phyloP scores from a whole-genome alignment of 2,113 vertebrate genomes.

The Casuarius casuarius region DNA sequence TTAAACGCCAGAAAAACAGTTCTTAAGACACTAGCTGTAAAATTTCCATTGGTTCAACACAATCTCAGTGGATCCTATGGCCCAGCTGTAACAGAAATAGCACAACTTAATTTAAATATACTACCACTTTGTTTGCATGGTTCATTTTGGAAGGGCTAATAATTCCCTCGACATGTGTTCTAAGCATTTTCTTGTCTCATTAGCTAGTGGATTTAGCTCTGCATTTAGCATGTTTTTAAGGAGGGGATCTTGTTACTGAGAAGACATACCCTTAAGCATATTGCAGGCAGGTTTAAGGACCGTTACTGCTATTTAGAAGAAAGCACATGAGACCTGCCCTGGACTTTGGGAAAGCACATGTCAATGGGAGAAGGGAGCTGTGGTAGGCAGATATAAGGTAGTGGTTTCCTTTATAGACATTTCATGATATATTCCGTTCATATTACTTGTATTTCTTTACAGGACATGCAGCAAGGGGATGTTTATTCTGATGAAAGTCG shows the following conservation, averaged over 20 bases:
- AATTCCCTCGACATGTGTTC: not conserved
- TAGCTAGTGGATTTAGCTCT: not conserved
- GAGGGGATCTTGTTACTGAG: not conserved
- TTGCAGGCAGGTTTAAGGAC: not conserved
- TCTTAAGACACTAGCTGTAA: not conserved
- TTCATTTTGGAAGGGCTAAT: not conserved
- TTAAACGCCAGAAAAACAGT: not conserved
- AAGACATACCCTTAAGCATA: not conserved
- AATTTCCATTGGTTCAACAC: not conserved
- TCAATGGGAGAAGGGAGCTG: not conserved
- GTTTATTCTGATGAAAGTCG: slow-evolving; percentile 62
- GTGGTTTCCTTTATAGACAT: slow-evolving; percentile 11
- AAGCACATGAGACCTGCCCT: not conserved
- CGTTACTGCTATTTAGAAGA: not conserved
- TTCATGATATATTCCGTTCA: not conserved
- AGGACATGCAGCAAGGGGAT: slow-evolving; percentile 9
- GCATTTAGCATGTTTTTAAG: not conserved
- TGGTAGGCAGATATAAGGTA: not conserved
- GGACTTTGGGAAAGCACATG: not conserved
- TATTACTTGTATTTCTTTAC: slow-evolving; percentile 34
- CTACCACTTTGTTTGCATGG: not conserved
- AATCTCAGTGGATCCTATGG: not conserved
- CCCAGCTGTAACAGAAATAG: not conserved
- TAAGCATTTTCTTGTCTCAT: not conserved
- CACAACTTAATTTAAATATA: not conserved